These are phyloP conservation scores for Cottus gobio DNA, from an alignment of 2,113 vertebrate genomes.

Conservation along the genomic window DNA sequence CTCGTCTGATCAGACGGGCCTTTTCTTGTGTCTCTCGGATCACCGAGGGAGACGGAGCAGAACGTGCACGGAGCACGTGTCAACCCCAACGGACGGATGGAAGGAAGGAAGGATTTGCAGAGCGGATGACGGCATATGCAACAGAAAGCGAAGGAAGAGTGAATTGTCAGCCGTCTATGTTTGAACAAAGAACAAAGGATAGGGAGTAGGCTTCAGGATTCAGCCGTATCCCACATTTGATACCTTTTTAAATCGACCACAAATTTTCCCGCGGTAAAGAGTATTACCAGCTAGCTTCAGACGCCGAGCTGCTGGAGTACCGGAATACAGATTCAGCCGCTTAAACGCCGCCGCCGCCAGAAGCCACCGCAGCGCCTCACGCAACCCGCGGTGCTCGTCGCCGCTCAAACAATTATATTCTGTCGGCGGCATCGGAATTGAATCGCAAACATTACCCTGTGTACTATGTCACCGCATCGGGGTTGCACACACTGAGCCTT, in stretches of 20 bases:
- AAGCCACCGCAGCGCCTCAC: neutral
- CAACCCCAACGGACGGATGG: conserved; percentile 6
- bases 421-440: neutral
- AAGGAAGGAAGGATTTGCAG: conserved; percentile 17
- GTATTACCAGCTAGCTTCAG: neutral
- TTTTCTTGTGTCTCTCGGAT: conserved; percentile 17
- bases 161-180: conserved; percentile 16
- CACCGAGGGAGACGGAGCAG: neutral
- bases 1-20: conserved; percentile 22
- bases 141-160: neutral
- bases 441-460: neutral
- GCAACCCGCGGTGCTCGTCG: neutral
- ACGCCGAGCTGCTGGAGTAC: neutral
- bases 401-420: neutral
- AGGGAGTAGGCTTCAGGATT: conserved; percentile 21
- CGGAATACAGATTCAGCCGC: neutral
- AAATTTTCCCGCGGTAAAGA: neutral
- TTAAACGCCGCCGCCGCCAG: neutral
- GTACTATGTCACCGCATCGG: neutral
- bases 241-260: conserved; percentile 29
- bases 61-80: conserved; percentile 10
- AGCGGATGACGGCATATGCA: conserved; percentile 15
- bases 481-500: neutral
- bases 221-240: neutral
- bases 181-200: conserved; percentile 40